A percentile compares a stretch with the other conserved stretches of the same genome.
phyloP scores from a whole-genome alignment of 2,888 invertebrate genomes.

The Sceliomorpha sp. region DNA sequence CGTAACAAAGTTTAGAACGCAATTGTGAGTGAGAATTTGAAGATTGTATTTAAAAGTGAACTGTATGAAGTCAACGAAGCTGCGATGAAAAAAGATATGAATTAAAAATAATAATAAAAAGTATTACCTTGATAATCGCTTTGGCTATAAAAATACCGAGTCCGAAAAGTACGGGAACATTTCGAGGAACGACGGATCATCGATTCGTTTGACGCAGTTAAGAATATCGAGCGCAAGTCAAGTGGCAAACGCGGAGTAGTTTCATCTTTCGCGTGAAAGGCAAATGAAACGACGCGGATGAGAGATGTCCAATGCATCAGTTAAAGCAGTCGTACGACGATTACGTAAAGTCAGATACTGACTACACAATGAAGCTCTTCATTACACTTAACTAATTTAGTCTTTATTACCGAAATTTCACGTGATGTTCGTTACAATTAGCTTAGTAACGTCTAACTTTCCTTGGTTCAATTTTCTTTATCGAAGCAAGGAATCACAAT shows the following conservation, averaged over 20 bases:
- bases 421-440: neutral
- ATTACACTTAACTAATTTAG: conserved; percentile 10
- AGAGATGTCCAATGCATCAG: conserved; percentile 1
- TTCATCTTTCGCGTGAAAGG: conserved; percentile 44
- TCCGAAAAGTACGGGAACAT: no score
- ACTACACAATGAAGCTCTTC: conserved; percentile 17
- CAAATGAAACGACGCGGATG: conserved; percentile 46
- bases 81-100: no score
- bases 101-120: no score
- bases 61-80: no score
- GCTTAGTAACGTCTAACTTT: no score
- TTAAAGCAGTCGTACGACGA: conserved; percentile 13
- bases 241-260: neutral
- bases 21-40: no score
- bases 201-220: conserved; percentile 48
- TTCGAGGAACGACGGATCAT: no score
- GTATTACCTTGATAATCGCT: no score
- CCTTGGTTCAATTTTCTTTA: no score
- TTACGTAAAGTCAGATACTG: conserved; percentile 22
- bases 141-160: no score
- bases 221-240: conserved; percentile 16
- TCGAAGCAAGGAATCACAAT: conserved; percentile 1
- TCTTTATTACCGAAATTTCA: conserved; percentile 2
- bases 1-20: no score
- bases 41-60: no score